A percentile compares a stretch with the other conserved stretches of the same genome.
These are phyloP conservation scores for Lagodon rhomboides DNA, from an alignment of 2,797 vertebrate genomes.

Conservation along the genomic window DNA sequence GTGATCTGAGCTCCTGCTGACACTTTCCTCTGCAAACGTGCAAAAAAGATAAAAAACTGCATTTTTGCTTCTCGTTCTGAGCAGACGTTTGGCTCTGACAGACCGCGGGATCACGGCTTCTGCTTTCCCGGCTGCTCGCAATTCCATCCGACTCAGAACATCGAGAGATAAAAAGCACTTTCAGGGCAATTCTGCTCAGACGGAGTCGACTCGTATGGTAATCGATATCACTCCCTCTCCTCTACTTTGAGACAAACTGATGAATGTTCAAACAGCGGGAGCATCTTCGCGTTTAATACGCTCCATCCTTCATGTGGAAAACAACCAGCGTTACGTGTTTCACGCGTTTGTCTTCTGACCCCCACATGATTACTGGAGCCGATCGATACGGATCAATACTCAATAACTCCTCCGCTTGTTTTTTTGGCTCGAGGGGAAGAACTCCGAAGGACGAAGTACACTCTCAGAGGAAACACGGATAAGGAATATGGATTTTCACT, in stretches of 20 bases:
- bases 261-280: not conserved
- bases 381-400: constrained; percentile 61
- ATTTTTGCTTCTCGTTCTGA: not conserved
- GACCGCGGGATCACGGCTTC: not conserved
- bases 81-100: not conserved
- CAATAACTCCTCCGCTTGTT: constrained; percentile 41
- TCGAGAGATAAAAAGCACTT: not conserved
- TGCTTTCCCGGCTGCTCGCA: not conserved
- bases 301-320: not conserved
- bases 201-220: not conserved
- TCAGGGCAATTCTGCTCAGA: not conserved
- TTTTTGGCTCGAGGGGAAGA: not conserved
- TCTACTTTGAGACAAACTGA: constrained; percentile 1
- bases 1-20: not conserved
- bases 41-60: not conserved
- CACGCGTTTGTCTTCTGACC: constrained; percentile 28
- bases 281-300: accelerated
- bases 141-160: not conserved
- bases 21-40: not conserved
- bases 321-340: not conserved
- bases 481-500: not conserved
- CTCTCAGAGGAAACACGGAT: not conserved
- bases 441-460: constrained; percentile 32
- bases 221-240: not conserved
- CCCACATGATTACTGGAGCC: constrained; percentile 29